Evolutionary conservation across 2,113 vertebrate species (phyloP), one percentile per base, ranked within the genome.

Genomic region (Centropus bengalensis): DNA sequence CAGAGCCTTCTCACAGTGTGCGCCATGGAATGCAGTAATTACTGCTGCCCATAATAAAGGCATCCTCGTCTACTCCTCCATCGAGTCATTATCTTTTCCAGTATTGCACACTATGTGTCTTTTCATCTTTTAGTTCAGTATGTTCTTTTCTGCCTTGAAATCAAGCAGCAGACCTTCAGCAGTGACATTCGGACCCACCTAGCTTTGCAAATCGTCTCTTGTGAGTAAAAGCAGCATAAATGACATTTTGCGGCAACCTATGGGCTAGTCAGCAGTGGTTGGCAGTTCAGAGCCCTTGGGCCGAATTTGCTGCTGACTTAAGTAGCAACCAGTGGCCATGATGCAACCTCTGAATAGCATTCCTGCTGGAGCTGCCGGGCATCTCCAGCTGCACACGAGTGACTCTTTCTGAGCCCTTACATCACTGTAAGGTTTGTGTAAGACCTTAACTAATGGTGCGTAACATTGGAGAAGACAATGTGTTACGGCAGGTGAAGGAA

Each of bases 241-340:
- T 93, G 88, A 93, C 94, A 93, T 95, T 95, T 96, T 81, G 42
- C 60, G 91, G 82, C 90, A 60, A 49, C 89, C 87, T 74, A 12
- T 86, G 67, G 87, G 45, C 82, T 79, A 82, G 78, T 94, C 91
- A 96, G 88, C 85, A 44, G 15, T 27, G 71, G 78, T 89, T 82
- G 82, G 82, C 94, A 86, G 93, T 89, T 91, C 49, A 56, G 59
- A 89, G 45, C 91, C 95, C 85, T 81, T 88, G 82, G 80, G 93
- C 85, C 73, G 75, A 78, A 82, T 88, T 88, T 93, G 73, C 90
- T 86, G 88, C 90, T 95, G 91, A 88, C 89, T 94, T 64, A 70
- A 76, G 62, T 89, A 71, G 79, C 80, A 86, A 80, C 64, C 91
- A 81, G 56, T 86, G 85, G 93, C 79, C 82, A 47, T 81, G 89